These are phyloP conservation scores for Neopelma chrysocephalum DNA, from an alignment of 2,797 vertebrate species.

Conservation along the genomic window DNA sequence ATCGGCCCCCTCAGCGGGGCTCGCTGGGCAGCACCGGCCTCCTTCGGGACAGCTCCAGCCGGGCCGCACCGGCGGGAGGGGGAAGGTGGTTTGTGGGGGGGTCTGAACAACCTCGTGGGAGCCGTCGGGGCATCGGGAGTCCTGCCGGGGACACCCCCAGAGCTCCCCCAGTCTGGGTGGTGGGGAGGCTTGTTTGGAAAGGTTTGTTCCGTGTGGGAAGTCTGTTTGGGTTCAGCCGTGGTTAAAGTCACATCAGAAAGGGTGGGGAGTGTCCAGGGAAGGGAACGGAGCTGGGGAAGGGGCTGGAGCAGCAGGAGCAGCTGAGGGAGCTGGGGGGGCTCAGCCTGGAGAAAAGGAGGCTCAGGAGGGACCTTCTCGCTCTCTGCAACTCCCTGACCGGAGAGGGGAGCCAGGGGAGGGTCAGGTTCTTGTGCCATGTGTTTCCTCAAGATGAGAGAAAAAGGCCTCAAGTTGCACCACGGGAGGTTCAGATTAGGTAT, in stretches of 20 bases:
- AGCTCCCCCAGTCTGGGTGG: too few species aligned
- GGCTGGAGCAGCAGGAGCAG: background rate
- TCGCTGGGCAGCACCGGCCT: background rate
- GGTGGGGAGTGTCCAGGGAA: background rate
- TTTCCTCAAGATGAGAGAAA: background rate
- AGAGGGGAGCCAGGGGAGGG: background rate
- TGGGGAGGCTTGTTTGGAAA: background rate
- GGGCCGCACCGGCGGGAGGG: background rate
- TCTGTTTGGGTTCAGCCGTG: background rate
- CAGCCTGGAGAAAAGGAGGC: background rate
- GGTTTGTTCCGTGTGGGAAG: background rate
- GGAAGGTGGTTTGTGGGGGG: too few species aligned
- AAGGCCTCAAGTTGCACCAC: background rate
- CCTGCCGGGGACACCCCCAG: background rate
- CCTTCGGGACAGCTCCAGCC: background rate
- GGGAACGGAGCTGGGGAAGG: background rate
- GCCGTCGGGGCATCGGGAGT: background rate
- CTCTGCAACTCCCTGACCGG: background rate
- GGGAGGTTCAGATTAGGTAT: background rate
- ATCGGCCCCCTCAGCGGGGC: too few species aligned
- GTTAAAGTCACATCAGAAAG: background rate
- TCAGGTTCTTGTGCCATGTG: background rate
- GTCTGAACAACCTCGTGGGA: background rate
- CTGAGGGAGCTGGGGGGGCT: background rate
- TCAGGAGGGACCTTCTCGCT: background rate